These are phyloP conservation scores for Lycaena phlaeas DNA, from an alignment of 2,888 invertebrate species.

Conservation along the genomic window DNA sequence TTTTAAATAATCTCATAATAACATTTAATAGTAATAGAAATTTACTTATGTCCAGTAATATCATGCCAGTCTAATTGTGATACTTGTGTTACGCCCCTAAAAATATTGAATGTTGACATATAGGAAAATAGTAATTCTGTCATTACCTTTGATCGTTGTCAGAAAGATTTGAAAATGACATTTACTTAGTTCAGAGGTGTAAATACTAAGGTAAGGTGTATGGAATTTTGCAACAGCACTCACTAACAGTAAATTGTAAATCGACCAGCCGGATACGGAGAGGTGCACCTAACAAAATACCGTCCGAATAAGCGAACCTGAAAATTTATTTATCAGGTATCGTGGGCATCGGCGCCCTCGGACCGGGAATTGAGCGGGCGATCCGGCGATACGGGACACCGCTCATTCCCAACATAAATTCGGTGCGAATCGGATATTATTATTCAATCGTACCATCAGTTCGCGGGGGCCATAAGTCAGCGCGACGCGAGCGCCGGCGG, in stretches of 20 bases:
- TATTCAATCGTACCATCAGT: conserved; percentile 71
- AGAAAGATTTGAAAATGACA: no score
- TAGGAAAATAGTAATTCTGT: no score
- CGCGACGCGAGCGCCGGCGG: conserved; percentile 68
- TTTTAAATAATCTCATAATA: no score
- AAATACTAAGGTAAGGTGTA: no score
- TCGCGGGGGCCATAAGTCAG: conserved; percentile 69
- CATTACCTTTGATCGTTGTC: no score
- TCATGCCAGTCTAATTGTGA: no score
- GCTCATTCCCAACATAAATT: conserved; percentile 71
- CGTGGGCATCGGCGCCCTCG: conserved; percentile 45
- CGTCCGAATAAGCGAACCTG: conserved; percentile 33
- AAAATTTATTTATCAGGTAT: conserved; percentile 58
- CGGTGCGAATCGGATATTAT: conserved; percentile 71
- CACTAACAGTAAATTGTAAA: not conserved
- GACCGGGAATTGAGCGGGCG: conserved; percentile 45
- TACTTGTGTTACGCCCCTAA: no score
- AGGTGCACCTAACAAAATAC: not conserved
- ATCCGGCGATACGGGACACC: conserved; percentile 63
- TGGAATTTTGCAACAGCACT: no score
- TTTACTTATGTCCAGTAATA: no score
- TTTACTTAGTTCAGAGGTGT: no score
- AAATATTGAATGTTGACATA: no score
- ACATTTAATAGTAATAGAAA: no score
- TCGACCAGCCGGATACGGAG: not conserved